Conservation (phyloP, 2,797 vertebrate genomes). For the Siniperca undulata region DNA sequence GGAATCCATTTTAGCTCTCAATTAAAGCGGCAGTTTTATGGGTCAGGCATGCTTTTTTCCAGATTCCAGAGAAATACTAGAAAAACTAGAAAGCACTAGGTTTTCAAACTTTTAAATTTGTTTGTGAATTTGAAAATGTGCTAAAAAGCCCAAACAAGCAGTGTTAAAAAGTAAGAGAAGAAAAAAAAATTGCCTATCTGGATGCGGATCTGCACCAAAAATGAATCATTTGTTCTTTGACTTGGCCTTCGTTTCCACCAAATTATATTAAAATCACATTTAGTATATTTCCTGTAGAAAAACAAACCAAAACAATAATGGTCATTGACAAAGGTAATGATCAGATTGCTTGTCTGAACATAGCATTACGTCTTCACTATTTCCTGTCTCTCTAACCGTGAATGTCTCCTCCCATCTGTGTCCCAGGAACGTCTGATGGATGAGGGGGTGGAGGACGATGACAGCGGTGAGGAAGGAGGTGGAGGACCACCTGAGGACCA, state of each 20-base stretch:
- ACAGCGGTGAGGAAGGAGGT: slow-evolving; percentile 86
- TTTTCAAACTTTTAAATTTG: too few relatives aligned
- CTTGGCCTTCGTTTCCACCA: neutral
- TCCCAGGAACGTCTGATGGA: slow-evolving; percentile 96
- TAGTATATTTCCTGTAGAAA: neutral
- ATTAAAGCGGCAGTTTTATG: too few relatives aligned
- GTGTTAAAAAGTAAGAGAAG: neutral
- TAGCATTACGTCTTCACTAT: neutral
- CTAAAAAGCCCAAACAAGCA: neutral
- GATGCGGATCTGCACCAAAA: neutral
- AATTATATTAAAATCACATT: neutral
- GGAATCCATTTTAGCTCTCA: too few relatives aligned
- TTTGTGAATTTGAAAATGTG: neutral
- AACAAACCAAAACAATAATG: neutral
- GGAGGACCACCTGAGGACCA: slow-evolving; percentile 9
- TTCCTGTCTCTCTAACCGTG: neutral
- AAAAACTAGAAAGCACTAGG: neutral
- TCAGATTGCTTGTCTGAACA: neutral
- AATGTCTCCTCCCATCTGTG: neutral
- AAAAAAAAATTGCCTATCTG: neutral
- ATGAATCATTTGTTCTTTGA: neutral
- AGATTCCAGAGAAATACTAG: neutral
- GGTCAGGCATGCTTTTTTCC: too few relatives aligned
- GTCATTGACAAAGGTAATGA: neutral
- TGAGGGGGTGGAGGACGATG: slow-evolving; percentile 85